Evolutionary conservation across 2,888 invertebrate genomes (phyloP), one percentile per base, ranked within the genome.

Genomic region (Drosophila paramelanica): DNA sequence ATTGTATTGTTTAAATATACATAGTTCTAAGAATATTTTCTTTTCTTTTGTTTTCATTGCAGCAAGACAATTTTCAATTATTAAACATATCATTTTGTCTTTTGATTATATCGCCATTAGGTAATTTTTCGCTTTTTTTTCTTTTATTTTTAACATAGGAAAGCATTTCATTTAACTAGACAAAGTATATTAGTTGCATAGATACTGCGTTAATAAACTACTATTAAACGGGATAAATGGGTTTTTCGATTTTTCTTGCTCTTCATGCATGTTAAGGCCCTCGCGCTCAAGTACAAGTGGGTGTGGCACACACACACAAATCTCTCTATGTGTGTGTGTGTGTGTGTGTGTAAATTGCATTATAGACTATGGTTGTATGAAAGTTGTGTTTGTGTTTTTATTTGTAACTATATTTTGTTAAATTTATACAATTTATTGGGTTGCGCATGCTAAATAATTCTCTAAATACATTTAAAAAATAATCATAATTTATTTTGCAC

Each of bases 401-500:
- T 27, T 25, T 17, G 8, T 10, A 36, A 36, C 36, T 36, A 13
- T 36, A 4, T 56, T 42, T 14, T 49, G 14, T 42, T 74, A 31
- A 42, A 17, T 53, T 69, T 82, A 70, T 70, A 84, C 84, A 88
- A 77, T 78, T 69, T 42, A 33, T 39, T 78, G n/a, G 23, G 14
- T 38, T 23, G 25, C 4, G 53, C 75, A 66, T 71, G 67, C 75
- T 66, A 76, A 79, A 82, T 62, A 79, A 82, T 70, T 79, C 62
- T 41, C 79, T 71, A 86, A 46, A 42, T 61, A 49, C 46, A 66
- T 62, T 73, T 77, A 73, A 85, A 84, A 86, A 88, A 88, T 81
- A 89, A 83, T 87, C 80, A 78, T 79, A 85, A 82, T 89, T 86
- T 86, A 88, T 88, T 84, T 86, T 84, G 88, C 89, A 85, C 89